A percentile compares a stretch with the other conserved stretches of the same genome.
phyloP scores from a whole-genome alignment of 2,113 vertebrate genomes.

The Corythornis madagascariensis region DNA sequence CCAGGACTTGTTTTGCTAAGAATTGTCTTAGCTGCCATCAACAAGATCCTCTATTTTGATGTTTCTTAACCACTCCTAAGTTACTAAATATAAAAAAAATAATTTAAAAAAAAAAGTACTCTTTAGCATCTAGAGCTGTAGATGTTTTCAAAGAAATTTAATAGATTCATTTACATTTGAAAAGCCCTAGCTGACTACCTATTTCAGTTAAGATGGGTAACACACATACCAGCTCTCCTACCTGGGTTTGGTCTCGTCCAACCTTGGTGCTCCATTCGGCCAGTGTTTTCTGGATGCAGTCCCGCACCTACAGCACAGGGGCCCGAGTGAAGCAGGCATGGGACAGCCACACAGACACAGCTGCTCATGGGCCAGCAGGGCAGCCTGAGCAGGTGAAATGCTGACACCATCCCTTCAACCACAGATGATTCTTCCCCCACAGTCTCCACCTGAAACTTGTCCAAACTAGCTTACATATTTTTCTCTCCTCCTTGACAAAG shows the following conservation, averaged over 20 bases:
- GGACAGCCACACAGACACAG: not conserved
- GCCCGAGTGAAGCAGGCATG: not conserved
- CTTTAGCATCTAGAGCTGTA: not conserved
- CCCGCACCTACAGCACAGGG: conserved; percentile 85
- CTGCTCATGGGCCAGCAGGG: not conserved
- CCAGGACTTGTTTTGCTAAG: not conserved
- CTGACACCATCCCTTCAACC: not conserved
- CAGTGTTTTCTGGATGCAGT: conserved; percentile 93
- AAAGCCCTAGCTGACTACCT: not conserved
- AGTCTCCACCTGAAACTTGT: not conserved
- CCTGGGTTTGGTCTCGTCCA: conserved; percentile 71
- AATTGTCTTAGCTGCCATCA: not conserved
- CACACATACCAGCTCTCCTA: conserved; percentile 26
- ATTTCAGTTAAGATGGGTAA: not conserved
- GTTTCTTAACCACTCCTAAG: not conserved
- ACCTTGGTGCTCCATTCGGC: conserved; percentile 88
- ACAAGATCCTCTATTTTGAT: not conserved
- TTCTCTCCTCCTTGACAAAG: not conserved
- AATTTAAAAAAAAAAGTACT: not conserved
- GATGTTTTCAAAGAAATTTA: not conserved
- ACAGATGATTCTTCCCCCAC: not conserved
- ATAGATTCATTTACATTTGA: not conserved
- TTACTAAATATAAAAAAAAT: not conserved
- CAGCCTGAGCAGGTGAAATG: not conserved
- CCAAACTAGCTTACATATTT: not conserved